Evolutionary conservation across 1,140 invertebrate genomes (phyloP), one percentile per base, ranked within the genome.

Genomic region (Drosophila santomea): DNA sequence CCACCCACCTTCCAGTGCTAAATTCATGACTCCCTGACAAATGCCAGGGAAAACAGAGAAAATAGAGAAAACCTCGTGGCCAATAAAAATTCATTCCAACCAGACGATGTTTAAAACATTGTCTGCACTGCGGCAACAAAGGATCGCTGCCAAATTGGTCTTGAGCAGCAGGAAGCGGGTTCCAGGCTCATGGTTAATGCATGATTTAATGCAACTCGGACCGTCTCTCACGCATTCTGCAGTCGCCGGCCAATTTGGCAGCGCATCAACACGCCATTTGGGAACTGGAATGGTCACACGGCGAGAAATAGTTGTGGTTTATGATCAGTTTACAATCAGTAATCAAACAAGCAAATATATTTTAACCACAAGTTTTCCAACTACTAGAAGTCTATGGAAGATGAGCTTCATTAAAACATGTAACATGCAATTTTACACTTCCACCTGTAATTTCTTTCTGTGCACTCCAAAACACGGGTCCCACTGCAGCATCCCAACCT

Each of bases 241-340:
- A 64, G 58, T 72, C 64, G 32, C n/a, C 63, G 76, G 67, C 76
- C 80, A 88, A 84, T 89, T 88, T 88, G 84, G 85, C 84, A 88
- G 80, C 77, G 84, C 84, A 89, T 89, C 85, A 89, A 89, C 84
- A 89, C 84, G 80, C 85, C 80, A 90, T 89, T 89, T 74, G 66
- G 64, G 61, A 84, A 64, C 58, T 47, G 62, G 66, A 78, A 51
- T 36, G 20, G 11, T 32, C 4, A 41, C 35, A 52, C 55, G 17
- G 17, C 5, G 8, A 36, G 32, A 10, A 62, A 43, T 10, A 17
- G 8, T 32, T 2, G 2, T 10, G 32, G 7, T 10, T 25, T 32
- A 8, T 8, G 28, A 32, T 32, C 28, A 2, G 8, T 8, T 32
- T 25, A 25, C 25, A 25, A 4, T 4, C 25, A 25, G 4, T 25